Evolutionary conservation across 2,888 invertebrate genomes (phyloP).

Genomic region (Synergus itoensis): DNA sequence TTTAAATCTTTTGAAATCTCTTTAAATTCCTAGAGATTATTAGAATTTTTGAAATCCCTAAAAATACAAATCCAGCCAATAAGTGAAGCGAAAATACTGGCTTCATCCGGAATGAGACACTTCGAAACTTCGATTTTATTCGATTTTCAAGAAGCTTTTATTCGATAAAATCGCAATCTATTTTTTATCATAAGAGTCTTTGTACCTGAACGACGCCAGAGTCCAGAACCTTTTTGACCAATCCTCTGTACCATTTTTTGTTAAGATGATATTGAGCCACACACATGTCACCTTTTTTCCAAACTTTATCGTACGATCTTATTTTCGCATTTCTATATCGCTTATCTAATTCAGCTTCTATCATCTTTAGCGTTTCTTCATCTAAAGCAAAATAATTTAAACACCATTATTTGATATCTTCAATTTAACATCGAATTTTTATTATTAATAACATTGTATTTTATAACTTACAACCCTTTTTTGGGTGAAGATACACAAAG

Average conservation of each 20-base stretch:
- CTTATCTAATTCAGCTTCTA: constrained; percentile 79
- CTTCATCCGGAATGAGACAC: too few relatives aligned
- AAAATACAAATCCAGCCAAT: too few relatives aligned
- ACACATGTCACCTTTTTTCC: constrained; percentile 84
- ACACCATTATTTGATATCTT: too few relatives aligned
- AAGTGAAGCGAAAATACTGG: too few relatives aligned
- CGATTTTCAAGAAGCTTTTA: too few relatives aligned
- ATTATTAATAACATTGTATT: not conserved
- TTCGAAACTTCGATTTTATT: too few relatives aligned
- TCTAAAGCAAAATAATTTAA: constrained; percentile 54
- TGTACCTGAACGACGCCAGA: constrained; percentile 63
- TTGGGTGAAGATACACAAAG: constrained; percentile 77
- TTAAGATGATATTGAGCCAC: constrained; percentile 84
- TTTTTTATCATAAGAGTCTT: not conserved
- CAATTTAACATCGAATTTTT: too few relatives aligned
- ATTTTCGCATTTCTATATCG: constrained; percentile 78
- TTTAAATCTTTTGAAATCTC: too few relatives aligned
- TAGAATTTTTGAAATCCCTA: too few relatives aligned
- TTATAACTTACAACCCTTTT: constrained; percentile 50
- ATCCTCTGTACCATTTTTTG: constrained; percentile 85
- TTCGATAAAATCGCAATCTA: too few relatives aligned
- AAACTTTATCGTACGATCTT: constrained; percentile 79
- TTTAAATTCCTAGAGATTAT: too few relatives aligned
- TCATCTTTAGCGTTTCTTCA: constrained; percentile 74
- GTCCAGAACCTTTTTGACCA: constrained; percentile 78